These are phyloP conservation scores for Eulemur albifrons DNA, from an alignment of 2,797 vertebrate species.

Conservation along the genomic window DNA sequence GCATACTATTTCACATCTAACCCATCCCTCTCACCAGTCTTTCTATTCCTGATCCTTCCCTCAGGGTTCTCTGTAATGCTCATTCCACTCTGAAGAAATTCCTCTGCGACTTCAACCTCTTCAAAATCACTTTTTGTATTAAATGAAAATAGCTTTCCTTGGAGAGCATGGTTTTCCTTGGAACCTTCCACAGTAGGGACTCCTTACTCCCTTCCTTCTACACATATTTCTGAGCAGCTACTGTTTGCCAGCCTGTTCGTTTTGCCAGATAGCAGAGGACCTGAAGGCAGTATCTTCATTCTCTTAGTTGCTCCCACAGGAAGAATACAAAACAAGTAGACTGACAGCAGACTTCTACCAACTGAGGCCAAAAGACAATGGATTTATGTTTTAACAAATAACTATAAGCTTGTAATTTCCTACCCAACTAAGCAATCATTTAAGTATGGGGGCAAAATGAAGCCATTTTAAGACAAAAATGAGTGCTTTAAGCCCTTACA, in stretches of 20 bases:
- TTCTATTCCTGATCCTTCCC: not conserved
- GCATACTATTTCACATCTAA: not conserved
- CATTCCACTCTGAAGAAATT: not conserved
- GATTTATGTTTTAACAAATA: not conserved
- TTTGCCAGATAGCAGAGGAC: not conserved
- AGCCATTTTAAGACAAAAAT: not conserved
- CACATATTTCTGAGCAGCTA: not conserved
- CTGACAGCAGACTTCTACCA: not conserved
- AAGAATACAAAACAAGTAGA: not conserved
- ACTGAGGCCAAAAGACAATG: not conserved
- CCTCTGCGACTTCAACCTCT: not conserved
- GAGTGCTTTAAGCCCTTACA: not conserved
- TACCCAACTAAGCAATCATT: constrained; percentile 17
- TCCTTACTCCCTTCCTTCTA: not conserved
- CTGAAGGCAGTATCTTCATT: not conserved
- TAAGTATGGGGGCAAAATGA: constrained; percentile 1
- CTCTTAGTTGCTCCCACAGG: not conserved
- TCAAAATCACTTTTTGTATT: constrained; percentile 4
- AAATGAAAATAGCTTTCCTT: not conserved
- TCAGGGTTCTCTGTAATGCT: not conserved
- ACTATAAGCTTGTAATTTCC: not conserved
- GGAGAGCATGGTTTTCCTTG: not conserved
- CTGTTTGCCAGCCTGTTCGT: not conserved
- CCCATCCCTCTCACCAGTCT: not conserved
- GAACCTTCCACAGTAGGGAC: not conserved